Evolutionary conservation across 2,888 invertebrate species (phyloP), one percentile per base, ranked within the genome.

Genomic region (Trichacis sp.): DNA sequence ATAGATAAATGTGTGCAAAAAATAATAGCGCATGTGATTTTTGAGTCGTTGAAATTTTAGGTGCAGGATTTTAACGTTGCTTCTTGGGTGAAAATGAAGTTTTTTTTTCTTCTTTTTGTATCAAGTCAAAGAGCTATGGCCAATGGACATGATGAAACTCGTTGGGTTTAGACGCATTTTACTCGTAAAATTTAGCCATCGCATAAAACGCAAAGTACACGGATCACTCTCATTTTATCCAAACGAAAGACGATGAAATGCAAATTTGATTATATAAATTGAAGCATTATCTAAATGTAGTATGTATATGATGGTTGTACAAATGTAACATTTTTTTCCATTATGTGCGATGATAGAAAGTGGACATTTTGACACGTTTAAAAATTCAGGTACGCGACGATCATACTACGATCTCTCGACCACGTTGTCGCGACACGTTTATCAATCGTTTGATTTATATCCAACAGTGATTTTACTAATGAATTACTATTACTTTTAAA

Each of bases 401-500:
- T 77, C 76, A 74, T 51, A 15, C 72, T 71, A 61, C 54, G 20
- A 53, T 20, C 36, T 52, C 54, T 46, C 40, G 38, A 42, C 18
- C 54, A 47, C 52, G 59, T 14, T 54, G 36, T 18, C 52, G 56
- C 55, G 52, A 38, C 38, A 59, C 68, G 60, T 69, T 67, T 63
- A 64, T 76, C 76, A 73, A 77, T 77, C 74, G 68, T 72, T 73
- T 69, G 74, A 75, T 72, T 74, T 74, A n/a, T n/a, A 76, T 73
- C 71, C 74, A 74, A 71, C 77, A 78, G 80, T 79, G 78, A 80
- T 79, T n/a, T 87, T 87, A 87, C 73, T 78, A 75, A 87, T 87
- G 88, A 88, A 88, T 87, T 88, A 87, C 87, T 87, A 87, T 88
- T 88, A 88, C 87, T 82, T 79, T 81, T 80, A 79, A 88, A 88